A percentile compares a stretch with the other conserved stretches of the same genome.
These are phyloP conservation scores for Oncorhynchus tshawytscha DNA, from an alignment of 2,113 vertebrate species.

Conservation along the genomic window DNA sequence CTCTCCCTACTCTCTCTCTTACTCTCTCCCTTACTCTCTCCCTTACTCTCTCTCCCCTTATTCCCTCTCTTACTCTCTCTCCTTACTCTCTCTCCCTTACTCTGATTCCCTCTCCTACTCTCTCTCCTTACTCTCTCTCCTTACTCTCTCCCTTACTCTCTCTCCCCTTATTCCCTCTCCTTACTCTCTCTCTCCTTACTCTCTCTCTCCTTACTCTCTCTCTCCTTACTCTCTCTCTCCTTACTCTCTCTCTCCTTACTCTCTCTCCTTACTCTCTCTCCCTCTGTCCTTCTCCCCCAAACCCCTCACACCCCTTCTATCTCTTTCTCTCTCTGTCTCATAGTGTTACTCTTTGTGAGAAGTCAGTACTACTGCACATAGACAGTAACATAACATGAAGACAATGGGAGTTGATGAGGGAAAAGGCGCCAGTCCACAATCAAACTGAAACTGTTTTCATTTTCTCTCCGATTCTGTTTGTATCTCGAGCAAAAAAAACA, in stretches of 20 bases:
- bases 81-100: no score
- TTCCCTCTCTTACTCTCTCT: neutral
- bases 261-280: no score
- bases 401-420: neutral
- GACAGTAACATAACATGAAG: neutral
- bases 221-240: no score
- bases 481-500: no score
- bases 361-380: neutral
- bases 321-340: constrained; percentile 40
- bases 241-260: no score
- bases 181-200: no score
- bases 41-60: fast-evolving
- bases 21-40: no score
- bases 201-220: no score
- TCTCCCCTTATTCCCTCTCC: no score
- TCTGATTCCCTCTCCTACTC: no score
- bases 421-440: neutral
- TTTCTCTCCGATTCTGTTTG: neutral
- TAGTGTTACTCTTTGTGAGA: constrained; percentile 45
- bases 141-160: no score
- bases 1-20: neutral
- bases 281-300: no score
- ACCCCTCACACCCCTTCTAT: neutral
- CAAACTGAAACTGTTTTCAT: neutral
- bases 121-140: neutral